Percentiles rank a stretch among this genome's conserved stretches.
Conservation (phyloP, 1,140 invertebrate species). For the Drosophila ficusphila region DNA sequence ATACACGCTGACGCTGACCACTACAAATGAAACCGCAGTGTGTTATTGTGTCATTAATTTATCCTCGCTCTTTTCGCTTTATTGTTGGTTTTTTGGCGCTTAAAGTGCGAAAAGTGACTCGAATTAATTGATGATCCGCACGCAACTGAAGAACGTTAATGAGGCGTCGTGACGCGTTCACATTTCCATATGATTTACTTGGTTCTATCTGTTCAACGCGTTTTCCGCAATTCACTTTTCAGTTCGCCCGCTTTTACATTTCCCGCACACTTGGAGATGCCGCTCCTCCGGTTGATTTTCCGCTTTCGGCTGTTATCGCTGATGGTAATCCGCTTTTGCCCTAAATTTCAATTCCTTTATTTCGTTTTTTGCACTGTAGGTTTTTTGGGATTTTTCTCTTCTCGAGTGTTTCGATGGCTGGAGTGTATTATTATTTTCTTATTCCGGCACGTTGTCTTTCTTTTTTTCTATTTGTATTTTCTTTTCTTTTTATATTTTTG, state of each 20-base stretch:
- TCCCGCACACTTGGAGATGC: constrained; percentile 33
- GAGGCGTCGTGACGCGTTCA: constrained; percentile 59
- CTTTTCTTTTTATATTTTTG: neutral
- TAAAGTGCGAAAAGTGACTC: constrained; percentile 64
- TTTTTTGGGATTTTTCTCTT: constrained; percentile 18
- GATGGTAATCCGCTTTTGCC: constrained; percentile 75
- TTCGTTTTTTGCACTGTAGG: constrained; percentile 33
- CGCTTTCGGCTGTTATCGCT: constrained; percentile 44
- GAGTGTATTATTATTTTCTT: constrained; percentile 36
- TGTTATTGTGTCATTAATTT: constrained; percentile 71
- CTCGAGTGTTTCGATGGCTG: constrained; percentile 48
- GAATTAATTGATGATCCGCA: constrained; percentile 72
- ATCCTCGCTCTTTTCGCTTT: constrained; percentile 12
- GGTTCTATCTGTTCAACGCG: constrained; percentile 36
- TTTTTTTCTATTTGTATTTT: constrained; percentile 17
- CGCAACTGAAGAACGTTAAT: constrained; percentile 57
- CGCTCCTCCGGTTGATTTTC: constrained; percentile 13
- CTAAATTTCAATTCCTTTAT: constrained; percentile 70
- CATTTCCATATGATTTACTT: constrained; percentile 70
- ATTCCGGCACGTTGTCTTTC: constrained; percentile 11
- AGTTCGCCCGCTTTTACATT: constrained; percentile 32
- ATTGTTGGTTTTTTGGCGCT: constrained; percentile 45
- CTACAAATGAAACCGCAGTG: constrained; percentile 61
- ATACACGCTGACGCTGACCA: constrained; percentile 30
- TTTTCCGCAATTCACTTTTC: constrained; percentile 68